These are phyloP conservation scores for Drosophila neonasuta DNA, from an alignment of 2,888 invertebrate species.

Conservation along the genomic window DNA sequence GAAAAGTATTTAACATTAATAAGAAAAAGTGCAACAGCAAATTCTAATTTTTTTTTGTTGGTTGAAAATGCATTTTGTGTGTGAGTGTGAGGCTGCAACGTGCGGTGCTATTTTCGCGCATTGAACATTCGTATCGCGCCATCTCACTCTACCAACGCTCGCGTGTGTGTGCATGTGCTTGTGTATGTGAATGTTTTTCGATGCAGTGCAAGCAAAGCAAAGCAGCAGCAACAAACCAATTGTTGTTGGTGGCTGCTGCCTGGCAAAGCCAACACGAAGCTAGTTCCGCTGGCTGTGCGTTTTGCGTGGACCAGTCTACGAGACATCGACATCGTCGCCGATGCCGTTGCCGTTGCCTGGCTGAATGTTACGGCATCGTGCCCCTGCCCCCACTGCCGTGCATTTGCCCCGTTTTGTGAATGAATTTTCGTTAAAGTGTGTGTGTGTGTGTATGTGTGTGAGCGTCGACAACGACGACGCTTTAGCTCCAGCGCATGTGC, in stretches of 20 bases:
- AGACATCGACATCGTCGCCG: constrained; percentile 16
- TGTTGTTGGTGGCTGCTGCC: constrained; percentile 26
- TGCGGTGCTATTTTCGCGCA: constrained; percentile 58
- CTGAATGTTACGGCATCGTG: constrained; percentile 71
- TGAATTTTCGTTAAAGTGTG: constrained; percentile 62
- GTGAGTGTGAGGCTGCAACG: constrained; percentile 56
- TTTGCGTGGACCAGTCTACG: constrained; percentile 43
- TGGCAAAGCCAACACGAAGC: constrained; percentile 57
- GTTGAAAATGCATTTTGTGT: constrained; percentile 64
- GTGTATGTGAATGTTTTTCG: constrained; percentile 42
- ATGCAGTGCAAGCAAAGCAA: constrained; percentile 59
- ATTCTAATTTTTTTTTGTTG: constrained; percentile 49
- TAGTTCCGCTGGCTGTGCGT: constrained; percentile 60
- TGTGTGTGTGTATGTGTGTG: constrained; percentile 39
- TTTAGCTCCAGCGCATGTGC: constrained; percentile 66
- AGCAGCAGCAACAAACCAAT: constrained; percentile 51
- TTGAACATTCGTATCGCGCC: constrained; percentile 33
- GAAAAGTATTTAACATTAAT: constrained; percentile 28
- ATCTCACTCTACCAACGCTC: constrained; percentile 55
- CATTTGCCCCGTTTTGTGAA: constrained; percentile 75
- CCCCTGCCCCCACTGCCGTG: constrained; percentile 56
- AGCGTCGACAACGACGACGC: constrained; percentile 53
- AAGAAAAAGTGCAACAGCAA: constrained; percentile 46
- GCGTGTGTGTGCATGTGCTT: constrained; percentile 40
- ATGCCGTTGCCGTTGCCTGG: constrained; percentile 36